Base-by-base conservation (phyloP, 2,113 vertebrate genomes). In the Pachycephala philippinensis region DNA sequence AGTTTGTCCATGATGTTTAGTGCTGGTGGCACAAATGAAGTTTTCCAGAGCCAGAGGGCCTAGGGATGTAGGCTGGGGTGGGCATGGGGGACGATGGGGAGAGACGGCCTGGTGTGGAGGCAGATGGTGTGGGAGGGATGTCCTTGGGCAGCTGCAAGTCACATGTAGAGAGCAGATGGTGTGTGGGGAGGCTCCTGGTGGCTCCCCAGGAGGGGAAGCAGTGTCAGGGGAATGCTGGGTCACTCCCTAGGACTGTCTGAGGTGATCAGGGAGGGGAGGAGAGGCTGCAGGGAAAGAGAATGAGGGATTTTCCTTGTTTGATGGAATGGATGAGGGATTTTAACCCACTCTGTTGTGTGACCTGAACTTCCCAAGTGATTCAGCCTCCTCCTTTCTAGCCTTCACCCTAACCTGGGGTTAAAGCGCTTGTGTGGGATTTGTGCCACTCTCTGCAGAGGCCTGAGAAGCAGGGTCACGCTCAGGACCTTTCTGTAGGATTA, bases 351-450 rank as follows among this genome's bases (percentile, higher is more conserved):
- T n/a, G 20, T 52, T 26, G 1, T 74, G 45, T 69, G 71, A 28
- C 54, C 59, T 86, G 45, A 65, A 27, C 50, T 86, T 90, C 71
- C 26, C 39, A 42, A 52, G 22, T 39, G 66, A 88, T 35, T 53
- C 66, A 84, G 28, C 56, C 44, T 87, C 60, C 52, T 75, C 6
- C 54, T 66, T 84, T 74, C 76, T 60, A 68, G 64, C 47, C 39
- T 86, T 96, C n/a, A 84, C 87, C 88, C 65, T 81, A 71, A 44
- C 56, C 60, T 60, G 53, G 28, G n/a, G 93, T 91, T 95, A 96
- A 96, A 90, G 53, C 5, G 13, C 84, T 90, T 13, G 19, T 35
- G 47, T 65, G 71, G 63, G 90, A 95, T 97, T 93, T 96, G 56
- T 53, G 49, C 28, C 31, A 19, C 31, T 24, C 44, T 72, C 45